A percentile compares a stretch with the other conserved stretches of the same genome.
These are phyloP conservation scores for Aelia acuminata DNA, from an alignment of 2,888 invertebrate genomes.

Conservation along the genomic window DNA sequence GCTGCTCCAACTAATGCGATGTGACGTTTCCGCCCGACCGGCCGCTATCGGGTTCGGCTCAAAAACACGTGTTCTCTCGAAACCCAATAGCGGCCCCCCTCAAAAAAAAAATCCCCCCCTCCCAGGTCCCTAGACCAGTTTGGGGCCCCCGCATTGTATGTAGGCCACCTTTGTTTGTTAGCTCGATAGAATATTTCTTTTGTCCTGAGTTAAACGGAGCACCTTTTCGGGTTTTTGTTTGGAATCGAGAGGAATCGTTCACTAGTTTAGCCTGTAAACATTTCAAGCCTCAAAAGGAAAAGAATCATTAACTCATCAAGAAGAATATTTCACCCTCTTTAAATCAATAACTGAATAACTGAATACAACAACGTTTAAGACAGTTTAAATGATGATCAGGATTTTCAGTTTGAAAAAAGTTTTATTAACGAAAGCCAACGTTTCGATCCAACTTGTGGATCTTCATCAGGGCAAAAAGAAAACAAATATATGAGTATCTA, in stretches of 20 bases:
- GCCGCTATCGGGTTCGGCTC: slow-evolving; percentile 31
- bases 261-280: background rate
- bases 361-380: too few relatives aligned
- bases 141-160: slow-evolving; percentile 24
- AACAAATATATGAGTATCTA: too few relatives aligned
- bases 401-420: too few relatives aligned
- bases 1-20: background rate
- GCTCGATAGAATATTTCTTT: slow-evolving; percentile 32
- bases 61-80: slow-evolving; percentile 46
- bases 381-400: too few relatives aligned
- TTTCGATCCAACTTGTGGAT: too few relatives aligned
- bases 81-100: slow-evolving; percentile 28
- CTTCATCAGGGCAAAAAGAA: too few relatives aligned
- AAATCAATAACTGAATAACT: too few relatives aligned
- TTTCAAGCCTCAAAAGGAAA: background rate
- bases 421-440: too few relatives aligned
- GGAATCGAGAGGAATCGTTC: background rate
- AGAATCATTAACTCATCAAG: too few relatives aligned
- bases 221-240: background rate
- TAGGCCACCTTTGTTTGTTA: slow-evolving; percentile 39
- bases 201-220: background rate
- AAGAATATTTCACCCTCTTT: too few relatives aligned
- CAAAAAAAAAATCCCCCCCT: background rate
- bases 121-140: slow-evolving; percentile 19
- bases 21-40: slow-evolving; percentile 40